Percentiles rank a stretch among this genome's conserved stretches.
Conservation (phyloP, 2,113 vertebrate genomes). For the Aix galericulata region DNA sequence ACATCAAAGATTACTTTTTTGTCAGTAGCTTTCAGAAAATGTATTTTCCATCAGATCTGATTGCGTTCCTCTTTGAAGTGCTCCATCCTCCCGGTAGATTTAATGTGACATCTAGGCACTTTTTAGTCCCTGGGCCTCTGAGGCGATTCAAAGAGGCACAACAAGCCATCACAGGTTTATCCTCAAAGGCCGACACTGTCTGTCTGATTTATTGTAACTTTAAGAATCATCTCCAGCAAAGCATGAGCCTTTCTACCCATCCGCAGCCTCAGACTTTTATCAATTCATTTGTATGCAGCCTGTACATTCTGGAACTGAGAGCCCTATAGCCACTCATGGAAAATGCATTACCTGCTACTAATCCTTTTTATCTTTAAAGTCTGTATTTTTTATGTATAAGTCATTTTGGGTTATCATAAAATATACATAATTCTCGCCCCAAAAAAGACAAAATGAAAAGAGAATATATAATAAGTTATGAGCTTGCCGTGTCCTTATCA, state of each 20-base stretch:
- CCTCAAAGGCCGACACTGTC: constrained; percentile 90
- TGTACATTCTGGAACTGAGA: constrained; percentile 78
- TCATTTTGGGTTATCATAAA: constrained; percentile 89
- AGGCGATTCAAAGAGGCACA: constrained; percentile 88
- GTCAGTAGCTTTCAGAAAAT: constrained; percentile 92
- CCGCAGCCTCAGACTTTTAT: constrained; percentile 84
- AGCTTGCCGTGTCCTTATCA: constrained; percentile 76
- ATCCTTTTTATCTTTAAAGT: constrained; percentile 91
- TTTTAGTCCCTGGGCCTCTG: constrained; percentile 86
- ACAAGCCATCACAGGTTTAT: constrained; percentile 89
- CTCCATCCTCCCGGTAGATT: constrained; percentile 87
- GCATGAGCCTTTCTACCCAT: constrained; percentile 82
- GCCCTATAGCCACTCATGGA: constrained; percentile 89
- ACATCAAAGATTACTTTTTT: constrained; percentile 94
- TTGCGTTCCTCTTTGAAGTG: constrained; percentile 88
- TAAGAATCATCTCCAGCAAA: constrained; percentile 88
- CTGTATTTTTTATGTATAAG: constrained; percentile 89
- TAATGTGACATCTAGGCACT: constrained; percentile 90
- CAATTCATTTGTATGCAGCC: constrained; percentile 89
- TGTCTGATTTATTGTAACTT: constrained; percentile 92
- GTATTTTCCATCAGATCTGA: constrained; percentile 92
- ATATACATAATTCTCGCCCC: constrained; percentile 83
- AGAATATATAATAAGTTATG: constrained; percentile 84
- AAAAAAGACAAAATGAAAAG: constrained; percentile 82
- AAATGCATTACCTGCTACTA: constrained; percentile 90